phyloP scores from a whole-genome alignment of 2,113 vertebrate genomes.

The Brienomyrus longianalis region DNA sequence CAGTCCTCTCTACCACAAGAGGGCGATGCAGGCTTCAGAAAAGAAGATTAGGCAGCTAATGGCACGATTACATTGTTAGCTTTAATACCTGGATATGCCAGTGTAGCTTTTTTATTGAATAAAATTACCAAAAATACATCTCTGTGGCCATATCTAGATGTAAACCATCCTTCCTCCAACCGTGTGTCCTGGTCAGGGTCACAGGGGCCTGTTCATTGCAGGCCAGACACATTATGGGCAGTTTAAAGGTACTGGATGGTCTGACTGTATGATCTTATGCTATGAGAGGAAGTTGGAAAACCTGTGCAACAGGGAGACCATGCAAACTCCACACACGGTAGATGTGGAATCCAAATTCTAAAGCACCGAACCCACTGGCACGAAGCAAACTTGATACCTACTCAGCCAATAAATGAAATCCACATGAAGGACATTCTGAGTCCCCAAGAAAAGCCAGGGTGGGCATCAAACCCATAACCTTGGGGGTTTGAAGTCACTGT shows the following conservation, averaged over 20 bases:
- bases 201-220: not conserved
- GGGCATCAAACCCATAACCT: not conserved
- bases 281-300: not conserved
- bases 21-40: not conserved
- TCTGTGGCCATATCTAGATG: not conserved
- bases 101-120: not conserved
- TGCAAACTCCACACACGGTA: not conserved
- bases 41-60: not conserved
- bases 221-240: not conserved
- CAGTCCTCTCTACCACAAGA: not conserved
- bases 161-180: not conserved
- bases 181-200: not conserved
- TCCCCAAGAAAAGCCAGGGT: not conserved
- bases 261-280: not conserved
- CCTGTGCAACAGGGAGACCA: not conserved
- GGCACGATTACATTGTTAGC: not conserved
- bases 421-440: not conserved
- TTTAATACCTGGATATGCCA: not conserved
- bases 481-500: not conserved
- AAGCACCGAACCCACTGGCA: too few relatives aligned
- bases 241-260: not conserved
- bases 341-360: not conserved
- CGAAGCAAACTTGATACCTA: not conserved
- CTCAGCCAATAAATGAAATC: not conserved
- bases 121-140: not conserved